These are phyloP conservation scores for Nemopilema nomurai DNA, from an alignment of 30 jellyfish, hydroid and myxozoan species.

Conservation along the genomic window DNA sequence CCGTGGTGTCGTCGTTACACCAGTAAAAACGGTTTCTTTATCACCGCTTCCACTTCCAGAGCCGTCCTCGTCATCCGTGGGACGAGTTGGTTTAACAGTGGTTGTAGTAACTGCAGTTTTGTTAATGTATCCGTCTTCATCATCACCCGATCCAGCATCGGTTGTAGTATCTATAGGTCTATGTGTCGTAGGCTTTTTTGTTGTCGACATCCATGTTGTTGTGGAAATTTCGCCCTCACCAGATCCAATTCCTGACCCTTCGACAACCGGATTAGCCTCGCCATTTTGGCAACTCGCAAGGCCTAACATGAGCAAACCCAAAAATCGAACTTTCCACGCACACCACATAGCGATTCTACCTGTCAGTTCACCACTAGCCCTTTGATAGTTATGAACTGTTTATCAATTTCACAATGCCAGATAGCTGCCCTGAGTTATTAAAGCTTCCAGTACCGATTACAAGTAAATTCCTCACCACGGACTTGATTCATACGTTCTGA, in stretches of 20 bases:
- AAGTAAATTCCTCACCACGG: not conserved
- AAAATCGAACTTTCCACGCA: not conserved
- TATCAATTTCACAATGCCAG: not conserved
- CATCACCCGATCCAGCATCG: constrained; percentile 60
- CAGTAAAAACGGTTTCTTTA: not conserved
- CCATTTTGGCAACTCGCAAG: constrained; percentile 54
- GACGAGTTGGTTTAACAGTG: constrained; percentile 6
- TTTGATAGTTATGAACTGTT: not conserved
- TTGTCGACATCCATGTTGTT: not conserved
- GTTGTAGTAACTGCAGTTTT: not conserved
- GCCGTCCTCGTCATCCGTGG: constrained; percentile 54
- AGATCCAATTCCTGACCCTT: constrained; percentile 31
- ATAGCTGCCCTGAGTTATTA: not conserved
- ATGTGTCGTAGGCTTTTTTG: not conserved
- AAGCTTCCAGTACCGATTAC: not conserved
- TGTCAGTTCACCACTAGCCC: not conserved
- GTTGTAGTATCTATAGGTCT: constrained; percentile 28
- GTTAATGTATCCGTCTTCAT: constrained; percentile 4
- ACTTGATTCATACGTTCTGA: not conserved
- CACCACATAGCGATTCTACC: not conserved
- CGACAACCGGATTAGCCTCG: constrained; percentile 26
- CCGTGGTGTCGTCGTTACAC: not conserved
- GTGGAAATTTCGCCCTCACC: not conserved
- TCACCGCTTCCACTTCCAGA: constrained; percentile 76
- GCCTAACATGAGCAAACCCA: constrained; percentile 54